These are phyloP conservation scores for Eledona agricola DNA, from an alignment of 2,888 invertebrate species.

Conservation along the genomic window DNA sequence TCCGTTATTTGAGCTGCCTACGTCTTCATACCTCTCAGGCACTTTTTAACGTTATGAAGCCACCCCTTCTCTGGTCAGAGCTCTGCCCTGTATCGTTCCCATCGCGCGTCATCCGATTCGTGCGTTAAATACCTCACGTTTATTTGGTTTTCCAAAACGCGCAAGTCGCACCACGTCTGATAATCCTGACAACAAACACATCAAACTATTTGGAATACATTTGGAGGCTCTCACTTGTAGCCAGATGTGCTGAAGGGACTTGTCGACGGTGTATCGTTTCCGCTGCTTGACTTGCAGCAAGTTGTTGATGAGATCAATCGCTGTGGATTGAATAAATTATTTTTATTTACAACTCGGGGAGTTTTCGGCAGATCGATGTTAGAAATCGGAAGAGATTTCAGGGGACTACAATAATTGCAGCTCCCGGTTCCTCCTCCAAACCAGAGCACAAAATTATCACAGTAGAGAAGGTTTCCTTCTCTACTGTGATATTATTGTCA, in stretches of 20 bases:
- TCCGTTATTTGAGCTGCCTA: conserved; percentile 40
- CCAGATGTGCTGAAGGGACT: conserved; percentile 94
- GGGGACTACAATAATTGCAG: too few species aligned
- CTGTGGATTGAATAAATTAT: conserved; percentile 66
- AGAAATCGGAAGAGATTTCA: too few species aligned
- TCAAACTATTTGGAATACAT: conserved; percentile 5
- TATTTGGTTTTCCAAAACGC: conserved; percentile 80
- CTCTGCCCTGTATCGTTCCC: conserved; percentile 69
- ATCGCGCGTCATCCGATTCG: conserved; percentile 91
- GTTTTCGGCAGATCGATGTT: too few species aligned
- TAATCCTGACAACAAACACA: conserved; percentile 70
- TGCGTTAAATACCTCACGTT: conserved; percentile 88
- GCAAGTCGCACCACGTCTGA: conserved; percentile 94
- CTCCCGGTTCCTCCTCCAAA: too few species aligned
- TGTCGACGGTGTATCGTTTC: conserved; percentile 95
- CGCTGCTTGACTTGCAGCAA: conserved; percentile 96
- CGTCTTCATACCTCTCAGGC: conserved; percentile 59
- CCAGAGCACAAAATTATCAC: too few species aligned
- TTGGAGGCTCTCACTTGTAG: conserved; percentile 75
- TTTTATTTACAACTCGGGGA: conserved; percentile 9
- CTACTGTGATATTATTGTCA: too few species aligned
- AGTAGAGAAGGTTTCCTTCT: too few species aligned
- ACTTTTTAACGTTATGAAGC: conserved; percentile 62
- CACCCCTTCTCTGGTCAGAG: conserved; percentile 64
- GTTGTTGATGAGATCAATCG: conserved; percentile 97